Conservation (phyloP, 30 jellyfish, hydroid and myxozoan species). For the Nemopilema nomurai region DNA sequence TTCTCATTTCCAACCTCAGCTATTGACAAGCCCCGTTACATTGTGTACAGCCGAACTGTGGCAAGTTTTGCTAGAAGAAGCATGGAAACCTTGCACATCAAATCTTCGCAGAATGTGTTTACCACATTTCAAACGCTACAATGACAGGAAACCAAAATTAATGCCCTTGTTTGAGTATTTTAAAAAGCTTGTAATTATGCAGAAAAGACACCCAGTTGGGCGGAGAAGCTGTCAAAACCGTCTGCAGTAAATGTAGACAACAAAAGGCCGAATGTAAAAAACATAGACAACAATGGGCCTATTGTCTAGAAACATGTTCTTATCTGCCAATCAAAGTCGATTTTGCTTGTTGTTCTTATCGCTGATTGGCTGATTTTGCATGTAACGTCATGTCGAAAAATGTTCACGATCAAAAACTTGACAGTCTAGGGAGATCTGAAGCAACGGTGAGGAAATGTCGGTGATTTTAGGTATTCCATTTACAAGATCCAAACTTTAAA, state of each 20-base stretch:
- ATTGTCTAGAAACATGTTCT: slow-evolving; percentile 75
- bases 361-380: slow-evolving; percentile 85
- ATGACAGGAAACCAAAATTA: slow-evolving; percentile 26
- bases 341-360: slow-evolving; percentile 41
- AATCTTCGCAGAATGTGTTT: neutral
- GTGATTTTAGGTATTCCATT: neutral
- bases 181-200: slow-evolving; percentile 30
- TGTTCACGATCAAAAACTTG: slow-evolving; percentile 65
- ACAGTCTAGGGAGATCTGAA: slow-evolving; percentile 65
- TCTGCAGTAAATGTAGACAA: slow-evolving; percentile 65
- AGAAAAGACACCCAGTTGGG: slow-evolving; percentile 99
- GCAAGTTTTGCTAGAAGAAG: too few relatives aligned
- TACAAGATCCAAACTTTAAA: neutral
- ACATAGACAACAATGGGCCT: slow-evolving; percentile 92
- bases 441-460: slow-evolving; percentile 6
- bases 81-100: neutral
- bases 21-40: neutral
- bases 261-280: slow-evolving; percentile 37
- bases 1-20: neutral
- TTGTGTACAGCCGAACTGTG: neutral
- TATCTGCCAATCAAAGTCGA: slow-evolving; percentile 85
- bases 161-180: slow-evolving; percentile 7
- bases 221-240: slow-evolving; percentile 98
- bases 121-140: slow-evolving; percentile 30
- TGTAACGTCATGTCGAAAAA: slow-evolving; percentile 98